phyloP scores from a whole-genome alignment of 2,888 invertebrate species.

The Zele albiditarsus region DNA sequence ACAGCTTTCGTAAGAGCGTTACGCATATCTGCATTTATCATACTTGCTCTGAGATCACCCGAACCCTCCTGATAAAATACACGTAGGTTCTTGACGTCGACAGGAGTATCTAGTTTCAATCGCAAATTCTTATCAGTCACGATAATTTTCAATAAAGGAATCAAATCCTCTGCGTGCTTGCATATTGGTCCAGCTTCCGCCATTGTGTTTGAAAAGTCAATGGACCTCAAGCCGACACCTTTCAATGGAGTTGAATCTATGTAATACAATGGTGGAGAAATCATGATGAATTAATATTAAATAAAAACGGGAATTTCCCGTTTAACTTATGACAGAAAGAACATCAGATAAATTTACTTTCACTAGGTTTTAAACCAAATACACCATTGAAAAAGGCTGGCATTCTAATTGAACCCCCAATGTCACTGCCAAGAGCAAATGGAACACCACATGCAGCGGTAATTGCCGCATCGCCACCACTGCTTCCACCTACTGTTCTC shows the following conservation, averaged over 20 bases:
- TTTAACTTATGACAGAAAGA: neutral
- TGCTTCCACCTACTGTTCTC: constrained; percentile 92
- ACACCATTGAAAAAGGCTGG: constrained; percentile 93
- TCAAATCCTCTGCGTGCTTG: constrained; percentile 85
- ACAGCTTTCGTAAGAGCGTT: constrained; percentile 76
- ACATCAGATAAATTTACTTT: constrained; percentile 72
- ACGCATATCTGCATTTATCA: constrained; percentile 80
- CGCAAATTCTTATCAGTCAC: constrained; percentile 75
- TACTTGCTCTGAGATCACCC: constrained; percentile 82
- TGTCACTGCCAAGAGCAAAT: constrained; percentile 92
- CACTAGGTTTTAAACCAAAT: constrained; percentile 87
- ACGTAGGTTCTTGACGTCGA: constrained; percentile 80
- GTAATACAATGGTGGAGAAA: constrained; percentile 40
- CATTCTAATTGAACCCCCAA: constrained; percentile 97
- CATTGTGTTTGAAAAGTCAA: constrained; percentile 80
- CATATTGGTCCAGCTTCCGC: constrained; percentile 89
- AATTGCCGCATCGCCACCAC: constrained; percentile 89
- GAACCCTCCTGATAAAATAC: constrained; percentile 86
- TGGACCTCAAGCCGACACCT: constrained; percentile 80
- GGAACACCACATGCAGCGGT: constrained; percentile 86
- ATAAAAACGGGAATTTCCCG: constrained; percentile 8
- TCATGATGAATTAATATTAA: constrained; percentile 15
- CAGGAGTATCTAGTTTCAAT: constrained; percentile 76
- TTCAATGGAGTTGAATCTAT: constrained; percentile 78
- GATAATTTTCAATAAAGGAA: constrained; percentile 82